Percentiles rank a stretch among this genome's conserved stretches.
Evolutionary conservation across 2,797 vertebrate species (phyloP).

Genomic region (Phataginus tetradactyla): DNA sequence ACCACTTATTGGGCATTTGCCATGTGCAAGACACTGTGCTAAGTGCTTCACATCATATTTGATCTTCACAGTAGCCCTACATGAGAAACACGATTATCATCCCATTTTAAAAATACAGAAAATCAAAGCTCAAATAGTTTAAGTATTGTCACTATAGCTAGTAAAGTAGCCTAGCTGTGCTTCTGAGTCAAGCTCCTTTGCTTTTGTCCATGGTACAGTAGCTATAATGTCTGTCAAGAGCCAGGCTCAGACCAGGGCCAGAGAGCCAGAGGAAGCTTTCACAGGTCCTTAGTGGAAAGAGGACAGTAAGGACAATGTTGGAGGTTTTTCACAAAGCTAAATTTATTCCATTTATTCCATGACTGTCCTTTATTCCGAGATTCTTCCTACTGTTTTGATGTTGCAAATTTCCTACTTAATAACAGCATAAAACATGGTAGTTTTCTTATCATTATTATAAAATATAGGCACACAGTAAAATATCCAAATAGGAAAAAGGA

Average conservation of each 20-base stretch:
- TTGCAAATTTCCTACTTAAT: neutral
- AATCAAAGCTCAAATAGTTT: neutral
- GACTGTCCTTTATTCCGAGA: neutral
- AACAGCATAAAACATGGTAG: neutral
- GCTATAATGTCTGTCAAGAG: neutral
- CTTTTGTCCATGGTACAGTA: neutral
- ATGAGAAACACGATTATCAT: neutral
- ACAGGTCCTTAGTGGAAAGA: neutral
- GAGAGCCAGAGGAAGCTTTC: neutral
- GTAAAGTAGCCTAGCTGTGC: neutral
- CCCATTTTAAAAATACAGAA: constrained; percentile 8
- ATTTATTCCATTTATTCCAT: neutral
- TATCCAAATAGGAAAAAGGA: neutral
- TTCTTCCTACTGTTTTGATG: neutral
- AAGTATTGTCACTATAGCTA: neutral
- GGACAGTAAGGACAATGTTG: neutral
- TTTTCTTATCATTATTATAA: neutral
- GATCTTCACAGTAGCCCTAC: neutral
- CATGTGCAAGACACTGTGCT: neutral
- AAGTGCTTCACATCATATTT: neutral
- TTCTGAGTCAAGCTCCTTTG: neutral
- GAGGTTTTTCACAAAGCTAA: neutral
- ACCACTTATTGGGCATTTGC: neutral
- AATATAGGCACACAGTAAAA: neutral
- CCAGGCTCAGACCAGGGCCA: neutral